A percentile compares a stretch with the other conserved stretches of the same genome.
phyloP scores from a whole-genome alignment of 1,140 invertebrate species.

The Nebria ingens region DNA sequence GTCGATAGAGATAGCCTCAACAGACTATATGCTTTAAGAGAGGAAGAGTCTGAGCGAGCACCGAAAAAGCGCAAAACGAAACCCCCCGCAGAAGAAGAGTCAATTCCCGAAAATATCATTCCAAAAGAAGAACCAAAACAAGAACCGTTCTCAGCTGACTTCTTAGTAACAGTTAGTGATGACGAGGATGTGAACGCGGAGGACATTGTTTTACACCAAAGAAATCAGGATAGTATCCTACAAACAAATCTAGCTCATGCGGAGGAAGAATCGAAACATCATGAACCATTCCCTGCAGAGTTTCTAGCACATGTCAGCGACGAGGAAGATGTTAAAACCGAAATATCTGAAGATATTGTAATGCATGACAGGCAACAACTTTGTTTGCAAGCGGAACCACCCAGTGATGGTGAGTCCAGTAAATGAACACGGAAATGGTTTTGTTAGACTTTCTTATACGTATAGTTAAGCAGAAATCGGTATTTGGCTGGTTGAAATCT shows the following conservation, averaged over 20 bases:
- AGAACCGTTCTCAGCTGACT: conserved; percentile 3
- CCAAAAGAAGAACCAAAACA: conserved; percentile 12
- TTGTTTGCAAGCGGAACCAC: not conserved
- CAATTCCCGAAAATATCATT: conserved; percentile 12
- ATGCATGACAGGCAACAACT: not conserved
- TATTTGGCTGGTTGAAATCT: too few relatives aligned
- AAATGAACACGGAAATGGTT: too few relatives aligned
- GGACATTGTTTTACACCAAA: conserved; percentile 7
- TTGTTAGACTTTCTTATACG: too few relatives aligned
- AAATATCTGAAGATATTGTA: conserved; percentile 12
- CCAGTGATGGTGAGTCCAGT: not conserved
- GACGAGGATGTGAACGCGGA: conserved; percentile 10
- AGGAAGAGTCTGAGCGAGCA: conserved; percentile 18
- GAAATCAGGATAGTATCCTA: not conserved
- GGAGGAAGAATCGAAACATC: too few relatives aligned
- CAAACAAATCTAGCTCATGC: not conserved
- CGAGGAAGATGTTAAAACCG: conserved; percentile 10
- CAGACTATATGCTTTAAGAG: conserved; percentile 30
- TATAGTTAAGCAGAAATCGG: too few relatives aligned
- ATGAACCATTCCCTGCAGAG: conserved; percentile 5
- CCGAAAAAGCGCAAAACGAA: conserved; percentile 33
- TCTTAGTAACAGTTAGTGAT: conserved; percentile 5
- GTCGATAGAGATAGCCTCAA: conserved; percentile 25
- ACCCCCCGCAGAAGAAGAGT: conserved; percentile 8
- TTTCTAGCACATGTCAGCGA: conserved; percentile 5